Evolutionary conservation across 2,113 vertebrate species (phyloP).

Genomic region (Sander lucioperca): DNA sequence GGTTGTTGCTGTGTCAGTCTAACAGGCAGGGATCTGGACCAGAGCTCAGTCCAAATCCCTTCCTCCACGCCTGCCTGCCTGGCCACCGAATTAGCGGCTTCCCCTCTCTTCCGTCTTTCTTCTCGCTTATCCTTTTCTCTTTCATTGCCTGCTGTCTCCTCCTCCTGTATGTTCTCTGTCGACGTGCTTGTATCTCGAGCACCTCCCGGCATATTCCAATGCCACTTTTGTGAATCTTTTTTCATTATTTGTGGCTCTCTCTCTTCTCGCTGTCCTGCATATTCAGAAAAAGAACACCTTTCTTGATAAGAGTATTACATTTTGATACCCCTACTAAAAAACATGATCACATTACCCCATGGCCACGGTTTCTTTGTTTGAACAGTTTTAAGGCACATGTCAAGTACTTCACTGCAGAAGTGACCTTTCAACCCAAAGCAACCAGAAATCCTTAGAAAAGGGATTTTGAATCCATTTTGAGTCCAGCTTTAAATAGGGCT

Average conservation of each 20-base stretch:
- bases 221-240: constrained; percentile 22
- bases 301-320: constrained; percentile 30
- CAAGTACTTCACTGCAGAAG: neutral
- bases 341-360: constrained; percentile 40
- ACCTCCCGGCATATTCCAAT: constrained; percentile 11
- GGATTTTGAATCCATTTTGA: neutral
- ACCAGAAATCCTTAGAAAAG: neutral
- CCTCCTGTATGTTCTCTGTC: constrained; percentile 27
- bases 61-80: constrained; percentile 77
- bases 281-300: constrained; percentile 20
- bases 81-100: constrained; percentile 67
- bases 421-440: constrained; percentile 19
- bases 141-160: constrained; percentile 29
- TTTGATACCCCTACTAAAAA: constrained; percentile 46
- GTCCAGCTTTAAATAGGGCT: no score
- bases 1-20: constrained; percentile 82
- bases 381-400: neutral
- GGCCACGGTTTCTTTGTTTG: neutral
- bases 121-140: constrained; percentile 56
- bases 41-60: constrained; percentile 78
- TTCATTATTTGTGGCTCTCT: constrained; percentile 22
- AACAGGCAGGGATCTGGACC: constrained; percentile 79
- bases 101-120: constrained; percentile 67
- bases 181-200: constrained; percentile 9
- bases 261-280: neutral